Evolutionary conservation across 2,113 vertebrate genomes (phyloP).

Genomic region (Proterorhinus semilunaris): DNA sequence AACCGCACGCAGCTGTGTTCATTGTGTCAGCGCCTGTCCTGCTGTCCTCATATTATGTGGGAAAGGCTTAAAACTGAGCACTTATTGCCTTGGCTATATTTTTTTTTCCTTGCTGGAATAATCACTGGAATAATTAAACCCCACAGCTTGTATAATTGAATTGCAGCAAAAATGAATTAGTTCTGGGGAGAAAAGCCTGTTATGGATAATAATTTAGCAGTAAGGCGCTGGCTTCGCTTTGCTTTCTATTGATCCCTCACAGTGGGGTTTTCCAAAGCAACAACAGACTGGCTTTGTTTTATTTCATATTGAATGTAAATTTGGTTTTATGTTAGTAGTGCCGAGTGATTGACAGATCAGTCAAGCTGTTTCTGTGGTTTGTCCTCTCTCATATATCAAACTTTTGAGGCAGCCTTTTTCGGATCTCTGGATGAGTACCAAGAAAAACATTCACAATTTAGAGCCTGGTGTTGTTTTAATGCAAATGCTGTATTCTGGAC

Average conservation of each 20-base stretch:
- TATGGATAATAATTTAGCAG: conserved; percentile 9
- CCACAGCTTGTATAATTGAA: conserved; percentile 12
- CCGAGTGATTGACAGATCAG: conserved; percentile 41
- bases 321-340: conserved; percentile 17
- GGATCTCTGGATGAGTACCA: conserved; percentile 66
- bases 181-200: conserved; percentile 1
- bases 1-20: neutral
- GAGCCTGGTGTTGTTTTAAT: conserved; percentile 60
- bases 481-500: conserved; percentile 49
- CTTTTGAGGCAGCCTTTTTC: conserved; percentile 49
- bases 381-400: conserved; percentile 58
- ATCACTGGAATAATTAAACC: conserved; percentile 28
- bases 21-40: neutral
- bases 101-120: conserved; percentile 17
- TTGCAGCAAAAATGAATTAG: conserved; percentile 8
- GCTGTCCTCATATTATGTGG: conserved; percentile 4
- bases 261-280: conserved; percentile 16
- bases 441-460: conserved; percentile 58
- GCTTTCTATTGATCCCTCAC: conserved; percentile 16
- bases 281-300: conserved; percentile 8
- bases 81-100: conserved; percentile 6
- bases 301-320: conserved; percentile 24
- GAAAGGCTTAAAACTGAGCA: conserved; percentile 6
- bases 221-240: neutral
- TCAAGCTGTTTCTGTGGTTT: conserved; percentile 58